Evolutionary conservation across 2,797 vertebrate genomes (phyloP).

Genomic region (Austrolebias charrua): DNA sequence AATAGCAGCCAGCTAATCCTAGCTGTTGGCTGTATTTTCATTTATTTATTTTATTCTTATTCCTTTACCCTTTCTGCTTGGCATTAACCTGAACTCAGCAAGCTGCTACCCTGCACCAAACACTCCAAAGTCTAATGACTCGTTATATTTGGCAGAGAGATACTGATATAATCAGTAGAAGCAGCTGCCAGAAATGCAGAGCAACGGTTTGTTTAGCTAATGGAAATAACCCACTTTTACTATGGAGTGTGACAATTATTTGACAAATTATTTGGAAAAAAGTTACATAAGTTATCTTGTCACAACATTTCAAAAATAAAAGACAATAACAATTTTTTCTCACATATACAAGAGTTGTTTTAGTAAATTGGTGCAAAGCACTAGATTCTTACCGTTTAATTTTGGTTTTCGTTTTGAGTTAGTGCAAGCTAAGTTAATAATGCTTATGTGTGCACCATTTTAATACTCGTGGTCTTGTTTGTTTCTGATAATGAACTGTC

Average conservation of each 20-base stretch:
- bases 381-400: background rate
- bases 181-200: constrained; percentile 14
- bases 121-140: constrained; percentile 28
- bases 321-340: too few relatives aligned
- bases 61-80: constrained; percentile 31
- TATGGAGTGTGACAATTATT: background rate
- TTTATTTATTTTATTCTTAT: constrained; percentile 9
- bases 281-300: constrained; percentile 19
- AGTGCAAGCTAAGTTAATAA: background rate
- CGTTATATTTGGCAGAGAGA: constrained; percentile 25
- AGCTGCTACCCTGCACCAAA: constrained; percentile 37
- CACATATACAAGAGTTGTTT: background rate
- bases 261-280: background rate
- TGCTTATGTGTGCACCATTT: background rate
- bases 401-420: constrained; percentile 1
- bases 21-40: constrained; percentile 39
- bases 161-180: constrained; percentile 13
- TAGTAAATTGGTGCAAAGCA: constrained; percentile 7
- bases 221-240: background rate
- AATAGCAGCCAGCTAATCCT: constrained; percentile 54
- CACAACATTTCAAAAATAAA: background rate
- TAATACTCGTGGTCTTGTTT: constrained; percentile 27
- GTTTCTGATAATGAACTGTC: constrained; percentile 48
- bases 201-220: constrained; percentile 10
- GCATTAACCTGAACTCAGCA: constrained; percentile 41